Base-by-base conservation (phyloP, 2,113 vertebrate genomes). In the Spheniscus mendiculus region DNA sequence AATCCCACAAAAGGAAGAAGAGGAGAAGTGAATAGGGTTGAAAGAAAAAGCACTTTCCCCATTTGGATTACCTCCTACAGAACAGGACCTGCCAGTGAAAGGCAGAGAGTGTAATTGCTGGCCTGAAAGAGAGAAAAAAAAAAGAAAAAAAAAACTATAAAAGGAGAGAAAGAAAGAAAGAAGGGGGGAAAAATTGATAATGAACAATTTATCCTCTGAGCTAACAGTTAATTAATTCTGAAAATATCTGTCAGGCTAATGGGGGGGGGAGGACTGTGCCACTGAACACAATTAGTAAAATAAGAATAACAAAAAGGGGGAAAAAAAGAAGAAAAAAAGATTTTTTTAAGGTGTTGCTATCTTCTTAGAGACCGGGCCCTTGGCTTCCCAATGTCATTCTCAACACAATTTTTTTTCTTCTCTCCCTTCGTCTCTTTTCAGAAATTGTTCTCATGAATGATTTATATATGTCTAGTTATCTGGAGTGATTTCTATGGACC, bases 401-500 rank as follows among this genome's bases (percentile, higher is more conserved):
- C 98, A 98, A 98, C 98, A 98, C 98, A 98, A 90, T 98, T 98
- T 98, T 98, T 97, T 98, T 97, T 95, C 97, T 98, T 98, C 97
- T 98, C 98, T 99, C 98, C 99, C 98, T 98, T 98, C 98, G 97
- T 98, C 96, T 98, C 99, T 99, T 99, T 99, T 99, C 98, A 98
- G 98, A 98, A 98, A 99, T 99, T 99, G 98, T 99, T 99, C 99
- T 99, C 99, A 99, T 99, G 99, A 99, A 99, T 99, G 99, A 99
- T 99, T 99, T 99, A 99, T 99, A 99, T 99, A 99, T 99, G 99
- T 99, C 99, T 99, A 99, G 99, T 99, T 99, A 99, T 99, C 99
- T 99, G 99, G 99, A 98, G 98, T 98, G 99, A 99, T 99, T 99
- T 99, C 99, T 99, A 99, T 99, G 99, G 99, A 99, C 99, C 99